Evolutionary conservation across 2,113 vertebrate species (phyloP).

Genomic region (Dryoscopus gambensis): DNA sequence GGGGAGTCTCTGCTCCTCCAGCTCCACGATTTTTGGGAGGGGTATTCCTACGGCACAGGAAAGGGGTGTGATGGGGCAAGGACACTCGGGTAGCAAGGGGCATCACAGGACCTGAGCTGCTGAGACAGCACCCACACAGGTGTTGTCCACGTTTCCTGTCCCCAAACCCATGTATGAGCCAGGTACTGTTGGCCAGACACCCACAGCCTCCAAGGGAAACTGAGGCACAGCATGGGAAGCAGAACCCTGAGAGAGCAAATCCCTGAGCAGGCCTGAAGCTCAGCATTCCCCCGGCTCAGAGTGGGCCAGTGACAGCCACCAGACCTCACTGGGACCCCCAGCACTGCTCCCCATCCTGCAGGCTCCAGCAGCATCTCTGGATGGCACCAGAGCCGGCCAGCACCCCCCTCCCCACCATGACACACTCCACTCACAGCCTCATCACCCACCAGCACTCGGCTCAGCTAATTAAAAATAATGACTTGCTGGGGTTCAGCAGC

Average conservation of each 20-base stretch:
- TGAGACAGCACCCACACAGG: neutral
- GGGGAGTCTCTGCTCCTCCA: neutral
- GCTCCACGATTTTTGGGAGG: rapidly evolving
- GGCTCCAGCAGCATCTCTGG: neutral
- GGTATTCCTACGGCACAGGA: neutral
- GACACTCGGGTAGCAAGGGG: rapidly evolving
- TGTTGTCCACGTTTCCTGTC: rapidly evolving
- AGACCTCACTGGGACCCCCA: rapidly evolving
- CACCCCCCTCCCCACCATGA: neutral
- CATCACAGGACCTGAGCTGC: neutral
- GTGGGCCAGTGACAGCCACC: neutral
- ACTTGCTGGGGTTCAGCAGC: neutral
- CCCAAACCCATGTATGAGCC: neutral
- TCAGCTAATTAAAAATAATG: neutral
- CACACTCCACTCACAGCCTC: neutral
- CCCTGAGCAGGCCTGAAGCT: neutral
- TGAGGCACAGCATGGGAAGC: neutral
- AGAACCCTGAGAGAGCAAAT: rapidly evolving
- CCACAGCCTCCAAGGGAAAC: neutral
- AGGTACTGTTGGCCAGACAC: rapidly evolving
- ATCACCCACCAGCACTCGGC: neutral
- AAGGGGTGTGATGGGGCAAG: rapidly evolving
- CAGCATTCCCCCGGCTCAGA: neutral
- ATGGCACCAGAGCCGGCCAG: rapidly evolving
- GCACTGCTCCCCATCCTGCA: neutral